A percentile compares a stretch with the other conserved stretches of the same genome.
phyloP scores from a whole-genome alignment of 2,888 invertebrate genomes.

The Amiota minor region DNA sequence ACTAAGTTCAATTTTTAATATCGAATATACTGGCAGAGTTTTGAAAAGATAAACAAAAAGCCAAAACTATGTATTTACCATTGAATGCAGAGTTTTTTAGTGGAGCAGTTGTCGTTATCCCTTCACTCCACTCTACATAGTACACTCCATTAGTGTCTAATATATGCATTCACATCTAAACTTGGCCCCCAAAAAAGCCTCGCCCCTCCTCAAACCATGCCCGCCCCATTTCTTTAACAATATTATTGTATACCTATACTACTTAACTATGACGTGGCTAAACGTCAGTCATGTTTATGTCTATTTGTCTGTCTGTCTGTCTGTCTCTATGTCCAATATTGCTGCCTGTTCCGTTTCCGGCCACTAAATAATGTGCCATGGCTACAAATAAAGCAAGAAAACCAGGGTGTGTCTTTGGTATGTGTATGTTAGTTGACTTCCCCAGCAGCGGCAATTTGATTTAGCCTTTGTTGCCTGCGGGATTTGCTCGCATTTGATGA shows the following conservation, averaged over 20 bases:
- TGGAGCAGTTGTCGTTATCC: background rate
- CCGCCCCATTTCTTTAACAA: too few relatives aligned
- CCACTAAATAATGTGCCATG: constrained; percentile 18
- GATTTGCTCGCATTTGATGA: constrained; percentile 9
- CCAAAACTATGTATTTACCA: background rate
- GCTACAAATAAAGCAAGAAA: constrained; percentile 32
- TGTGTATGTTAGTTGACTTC: constrained; percentile 25
- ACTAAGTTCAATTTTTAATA: constrained; percentile 55
- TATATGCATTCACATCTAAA: constrained; percentile 22
- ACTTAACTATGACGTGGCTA: constrained; percentile 45
- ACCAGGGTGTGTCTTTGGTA: constrained; percentile 49
- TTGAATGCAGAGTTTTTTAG: background rate
- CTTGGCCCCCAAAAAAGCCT: constrained; percentile 17
- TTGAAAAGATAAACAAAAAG: constrained; percentile 26
- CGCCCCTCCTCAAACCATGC: background rate
- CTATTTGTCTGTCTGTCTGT: constrained; percentile 44
- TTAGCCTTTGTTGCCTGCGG: constrained; percentile 27
- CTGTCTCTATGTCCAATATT: constrained; percentile 48
- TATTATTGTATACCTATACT: background rate
- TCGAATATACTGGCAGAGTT: constrained; percentile 32
- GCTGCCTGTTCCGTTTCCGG: constrained; percentile 60
- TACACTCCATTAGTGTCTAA: background rate
- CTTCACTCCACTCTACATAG: background rate
- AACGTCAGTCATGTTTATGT: constrained; percentile 10
- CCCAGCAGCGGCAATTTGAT: constrained; percentile 38